Base-by-base conservation (phyloP, 2,888 invertebrate genomes). In the Marronus borbonicus region DNA sequence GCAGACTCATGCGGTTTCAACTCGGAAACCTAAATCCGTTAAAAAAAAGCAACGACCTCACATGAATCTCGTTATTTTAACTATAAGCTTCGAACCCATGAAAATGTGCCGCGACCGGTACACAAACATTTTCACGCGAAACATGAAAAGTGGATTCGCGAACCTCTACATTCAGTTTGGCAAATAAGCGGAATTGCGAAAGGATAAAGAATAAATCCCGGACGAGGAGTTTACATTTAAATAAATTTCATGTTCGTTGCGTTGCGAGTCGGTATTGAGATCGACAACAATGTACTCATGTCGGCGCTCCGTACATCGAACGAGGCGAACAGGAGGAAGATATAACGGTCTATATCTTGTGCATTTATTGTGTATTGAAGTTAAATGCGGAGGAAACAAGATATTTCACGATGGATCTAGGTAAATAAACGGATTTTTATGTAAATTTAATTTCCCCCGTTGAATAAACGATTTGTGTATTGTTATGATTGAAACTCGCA, bases 181-280 rank as follows among this genome's bases (percentile, higher is more conserved):
- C 20, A 74, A 74, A 44, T 60, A 74, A 60, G 68, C 31, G 72
- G 44, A 74, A 74, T 74, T 74, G 72, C 24, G 44, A 58, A 62
- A 74, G 44, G 72, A 44, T 36, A 49, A 8, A 8, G 44, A 44
- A 74, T 74, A 74, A 60, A 74, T 74, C 60, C 44, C 72, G 24
- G 7, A 8, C 17, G 58, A 58, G 36, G 55, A 60, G 72, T 74
- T 74, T 74, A 74, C 62, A 74, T 74, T 74, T 74, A 74, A 74
- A 74, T 74, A 74, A 58, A 60, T 74, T 74, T 60, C 2, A 44
- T 12, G 39, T 31, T 12, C 24, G 20, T 24, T 24, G 60, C 44
- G 52, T 20, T 12, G 8, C 55, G 20, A 52, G 8, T 58, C 7
- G 72, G 72, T 36, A 44, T 39, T n/a, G 24, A 20, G 20, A 62